phyloP scores from a whole-genome alignment of 2,113 vertebrate genomes.

The Calyptommatus sinebrachiatus region DNA sequence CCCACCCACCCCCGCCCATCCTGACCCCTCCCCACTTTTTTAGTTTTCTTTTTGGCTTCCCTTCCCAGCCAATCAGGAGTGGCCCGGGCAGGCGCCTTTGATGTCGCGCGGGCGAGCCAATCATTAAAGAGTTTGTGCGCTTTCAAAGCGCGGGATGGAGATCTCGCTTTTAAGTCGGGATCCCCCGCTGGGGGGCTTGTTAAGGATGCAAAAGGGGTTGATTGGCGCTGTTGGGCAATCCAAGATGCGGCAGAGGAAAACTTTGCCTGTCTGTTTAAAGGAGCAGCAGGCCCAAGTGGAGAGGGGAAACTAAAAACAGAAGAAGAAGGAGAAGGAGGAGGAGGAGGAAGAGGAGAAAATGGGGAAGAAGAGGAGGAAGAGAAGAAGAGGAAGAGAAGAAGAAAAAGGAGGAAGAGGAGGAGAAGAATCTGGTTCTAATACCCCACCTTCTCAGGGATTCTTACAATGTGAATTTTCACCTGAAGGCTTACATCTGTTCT shows the following conservation, averaged over 20 bases:
- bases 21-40: not conserved
- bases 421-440: too few species aligned
- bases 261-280: slow-evolving; percentile 46
- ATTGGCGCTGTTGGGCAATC: slow-evolving; percentile 15
- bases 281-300: slow-evolving; percentile 55
- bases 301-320: slow-evolving; percentile 26
- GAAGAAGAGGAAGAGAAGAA: too few species aligned
- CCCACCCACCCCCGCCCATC: too few species aligned
- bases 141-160: slow-evolving; percentile 72
- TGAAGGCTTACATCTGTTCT: too few species aligned
- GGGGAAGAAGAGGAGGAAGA: too few species aligned
- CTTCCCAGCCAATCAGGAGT: slow-evolving; percentile 51
- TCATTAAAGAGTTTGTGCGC: slow-evolving; percentile 70
- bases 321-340: slow-evolving; percentile 7
- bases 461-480: too few species aligned
- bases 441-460: too few species aligned
- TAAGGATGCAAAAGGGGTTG: slow-evolving; percentile 66
- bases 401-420: too few species aligned
- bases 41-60: slow-evolving; percentile 37
- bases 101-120: slow-evolving; percentile 62
- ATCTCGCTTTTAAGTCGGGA: slow-evolving; percentile 77
- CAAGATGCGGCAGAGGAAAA: not conserved
- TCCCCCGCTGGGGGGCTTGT: slow-evolving; percentile 76
- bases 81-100: slow-evolving; percentile 44
- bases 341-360: slow-evolving; percentile 14